Conservation (phyloP, 1,140 invertebrate genomes). For the Acromyrmex heyeri region DNA sequence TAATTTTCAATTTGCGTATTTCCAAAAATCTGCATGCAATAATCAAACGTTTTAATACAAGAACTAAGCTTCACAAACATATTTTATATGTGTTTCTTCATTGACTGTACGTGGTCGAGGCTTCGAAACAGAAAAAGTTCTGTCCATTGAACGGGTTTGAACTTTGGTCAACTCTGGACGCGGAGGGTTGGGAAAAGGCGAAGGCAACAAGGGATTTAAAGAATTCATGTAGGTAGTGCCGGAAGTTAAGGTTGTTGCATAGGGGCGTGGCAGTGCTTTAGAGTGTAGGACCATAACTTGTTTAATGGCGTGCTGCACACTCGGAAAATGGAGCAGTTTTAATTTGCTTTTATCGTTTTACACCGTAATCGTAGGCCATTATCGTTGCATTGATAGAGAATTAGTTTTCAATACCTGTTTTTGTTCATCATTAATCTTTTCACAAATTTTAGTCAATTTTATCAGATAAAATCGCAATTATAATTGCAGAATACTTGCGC, state of each 20-base stretch:
- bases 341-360: conserved; percentile 32
- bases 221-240: conserved; percentile 75
- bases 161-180: conserved; percentile 75
- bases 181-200: conserved; percentile 55
- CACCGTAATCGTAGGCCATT: neutral
- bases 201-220: conserved; percentile 67
- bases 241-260: conserved; percentile 76
- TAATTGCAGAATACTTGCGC: neutral
- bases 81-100: conserved; percentile 42
- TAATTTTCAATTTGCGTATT: conserved; percentile 24
- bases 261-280: conserved; percentile 81
- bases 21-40: conserved; percentile 33
- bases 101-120: conserved; percentile 61
- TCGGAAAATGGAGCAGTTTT: conserved; percentile 49
- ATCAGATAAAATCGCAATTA: neutral
- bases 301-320: conserved; percentile 55
- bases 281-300: conserved; percentile 67
- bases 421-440: neutral
- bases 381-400: neutral
- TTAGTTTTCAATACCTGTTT: conserved; percentile 9
- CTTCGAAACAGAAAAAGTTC: conserved; percentile 77
- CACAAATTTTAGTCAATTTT: conserved; percentile 4
- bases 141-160: conserved; percentile 73
- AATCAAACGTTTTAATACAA: conserved; percentile 5
- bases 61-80: conserved; percentile 11